Conservation (phyloP, 2,113 vertebrate species). For the Saimiri boliviensis region DNA sequence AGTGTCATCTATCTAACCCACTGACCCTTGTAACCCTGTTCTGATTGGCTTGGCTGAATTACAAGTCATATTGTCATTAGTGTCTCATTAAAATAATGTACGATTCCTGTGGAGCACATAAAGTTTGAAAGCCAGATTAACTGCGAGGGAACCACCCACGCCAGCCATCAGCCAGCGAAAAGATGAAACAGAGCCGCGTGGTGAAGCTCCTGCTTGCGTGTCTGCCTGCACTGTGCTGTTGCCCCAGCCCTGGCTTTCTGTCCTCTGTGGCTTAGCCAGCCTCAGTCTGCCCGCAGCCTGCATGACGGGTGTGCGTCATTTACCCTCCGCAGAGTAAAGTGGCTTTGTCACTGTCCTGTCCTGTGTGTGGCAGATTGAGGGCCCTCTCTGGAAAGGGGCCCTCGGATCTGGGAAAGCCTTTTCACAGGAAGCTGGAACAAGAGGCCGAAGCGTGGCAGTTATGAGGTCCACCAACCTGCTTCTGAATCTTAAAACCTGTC, state of each 20-base stretch:
- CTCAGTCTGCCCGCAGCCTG: accelerated
- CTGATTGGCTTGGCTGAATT: background rate
- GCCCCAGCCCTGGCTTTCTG: background rate
- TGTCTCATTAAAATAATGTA: background rate
- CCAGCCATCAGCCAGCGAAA: background rate
- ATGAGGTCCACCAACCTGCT: background rate
- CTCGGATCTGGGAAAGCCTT: background rate
- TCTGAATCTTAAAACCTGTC: background rate
- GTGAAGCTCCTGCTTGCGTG: background rate
- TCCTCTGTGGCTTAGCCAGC: background rate
- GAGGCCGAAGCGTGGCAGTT: accelerated
- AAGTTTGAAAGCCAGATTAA: background rate
- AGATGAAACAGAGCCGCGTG: background rate
- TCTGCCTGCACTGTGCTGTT: background rate
- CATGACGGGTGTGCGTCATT: accelerated
- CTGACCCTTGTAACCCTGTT: background rate
- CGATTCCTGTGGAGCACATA: accelerated
- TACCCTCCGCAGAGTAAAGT: background rate
- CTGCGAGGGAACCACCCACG: background rate
- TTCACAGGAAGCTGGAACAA: background rate
- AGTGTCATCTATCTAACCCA: accelerated
- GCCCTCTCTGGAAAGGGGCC: background rate
- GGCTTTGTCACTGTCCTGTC: background rate
- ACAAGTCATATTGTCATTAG: background rate
- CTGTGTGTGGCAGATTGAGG: accelerated